Evolutionary conservation across 2,797 vertebrate genomes (phyloP).

Genomic region (Pseudochirops cupreus): DNA sequence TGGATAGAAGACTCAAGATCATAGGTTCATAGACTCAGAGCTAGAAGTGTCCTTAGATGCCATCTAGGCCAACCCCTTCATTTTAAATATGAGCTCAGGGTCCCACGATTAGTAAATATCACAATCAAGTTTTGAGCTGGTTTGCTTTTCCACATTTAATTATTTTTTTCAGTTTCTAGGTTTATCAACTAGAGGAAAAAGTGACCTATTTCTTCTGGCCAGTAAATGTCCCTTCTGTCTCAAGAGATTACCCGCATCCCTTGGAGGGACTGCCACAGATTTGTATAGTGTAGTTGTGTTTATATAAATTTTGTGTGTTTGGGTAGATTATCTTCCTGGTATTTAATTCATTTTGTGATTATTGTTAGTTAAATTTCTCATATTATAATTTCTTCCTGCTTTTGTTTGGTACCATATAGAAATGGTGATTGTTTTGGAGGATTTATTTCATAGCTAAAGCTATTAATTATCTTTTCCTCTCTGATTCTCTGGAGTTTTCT

Average conservation of each 20-base stretch:
- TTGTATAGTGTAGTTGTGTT: not conserved
- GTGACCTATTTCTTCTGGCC: not conserved
- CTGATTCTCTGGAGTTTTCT: not conserved
- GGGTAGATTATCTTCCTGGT: not conserved
- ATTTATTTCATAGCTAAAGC: not conserved
- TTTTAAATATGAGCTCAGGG: not conserved
- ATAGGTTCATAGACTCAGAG: not conserved
- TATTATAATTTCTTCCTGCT: not conserved
- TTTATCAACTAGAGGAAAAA: not conserved
- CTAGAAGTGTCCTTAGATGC: not conserved
- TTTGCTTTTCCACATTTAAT: not conserved
- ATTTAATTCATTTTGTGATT: not conserved
- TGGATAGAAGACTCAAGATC: not conserved
- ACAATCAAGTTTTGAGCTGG: not conserved
- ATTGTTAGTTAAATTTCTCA: not conserved
- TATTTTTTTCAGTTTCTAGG: not conserved
- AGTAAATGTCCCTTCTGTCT: not conserved
- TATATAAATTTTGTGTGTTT: not conserved
- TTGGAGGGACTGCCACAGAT: not conserved
- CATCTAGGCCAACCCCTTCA: not conserved
- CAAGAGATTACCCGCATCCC: not conserved
- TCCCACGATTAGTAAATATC: not conserved
- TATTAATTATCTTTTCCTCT: not conserved
- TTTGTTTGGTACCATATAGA: not conserved
- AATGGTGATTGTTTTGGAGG: not conserved